Base-by-base conservation (phyloP, 2,113 vertebrate genomes). In the Sorex araneus region DNA sequence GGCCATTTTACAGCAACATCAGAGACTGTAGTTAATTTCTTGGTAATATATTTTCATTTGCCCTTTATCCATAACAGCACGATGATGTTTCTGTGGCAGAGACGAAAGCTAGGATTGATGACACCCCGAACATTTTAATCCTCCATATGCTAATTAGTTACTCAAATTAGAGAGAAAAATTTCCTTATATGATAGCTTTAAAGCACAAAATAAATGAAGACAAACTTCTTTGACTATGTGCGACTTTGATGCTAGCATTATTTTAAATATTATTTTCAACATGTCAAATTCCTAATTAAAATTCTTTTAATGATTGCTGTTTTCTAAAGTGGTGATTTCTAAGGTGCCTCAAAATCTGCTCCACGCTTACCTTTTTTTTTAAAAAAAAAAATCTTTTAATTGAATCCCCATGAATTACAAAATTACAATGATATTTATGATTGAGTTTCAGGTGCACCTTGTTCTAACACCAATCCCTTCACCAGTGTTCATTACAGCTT, bases 41-140 rank as follows among this genome's bases (percentile, higher is more conserved):
- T 34, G 60, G 87, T 94, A 84, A 87, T 94, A 85, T 85, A 87
- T 95, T 95, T 95, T 91, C 91, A 36, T 93, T 94, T 96, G 81
- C 74, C 78, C 87, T 95, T 90, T 91, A 85, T 88, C 87, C n/a
- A 36, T 74, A 93, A 82, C 8, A 80, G 67, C 66, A 0, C 86
- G 77, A 87, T 95, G 92, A 89, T 75, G 74, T 64, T 83, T 95
- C 78, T 83, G 10, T 91, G 92, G 80, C 81, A 89, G 80, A 91
- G 87, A 73, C 60, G 60, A 79, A 89, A 76, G n/a, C 82, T 71
- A 82, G 64, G 84, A 93, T 89, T 91, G 94, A 94, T 87, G 91
- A 83, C 34, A 30, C 54, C 63, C 23, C 76, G 83, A 90, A 86
- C 50, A 73, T 76, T 57, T 92, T 66, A 92, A 91, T 96, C n/a